Evolutionary conservation across 2,888 invertebrate genomes (phyloP).

Genomic region (Epinotia bilunana): DNA sequence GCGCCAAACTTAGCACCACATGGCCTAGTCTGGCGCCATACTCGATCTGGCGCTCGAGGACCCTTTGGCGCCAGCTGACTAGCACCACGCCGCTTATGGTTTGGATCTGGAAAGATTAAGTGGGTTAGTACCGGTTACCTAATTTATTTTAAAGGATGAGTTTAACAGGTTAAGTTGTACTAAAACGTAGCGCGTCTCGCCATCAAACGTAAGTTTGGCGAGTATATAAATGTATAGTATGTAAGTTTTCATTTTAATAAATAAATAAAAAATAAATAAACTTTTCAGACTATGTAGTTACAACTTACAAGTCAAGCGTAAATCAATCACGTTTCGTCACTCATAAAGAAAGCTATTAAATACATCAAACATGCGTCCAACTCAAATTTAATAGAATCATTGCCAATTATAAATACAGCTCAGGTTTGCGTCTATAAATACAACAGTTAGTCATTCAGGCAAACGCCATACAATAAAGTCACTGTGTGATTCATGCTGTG

Average conservation of each 20-base stretch:
- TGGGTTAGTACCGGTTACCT: conserved; percentile 6
- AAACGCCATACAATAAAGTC: neutral
- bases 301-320: no score
- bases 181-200: no score
- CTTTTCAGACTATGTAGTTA: no score
- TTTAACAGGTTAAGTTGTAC: no score
- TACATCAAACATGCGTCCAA: neutral
- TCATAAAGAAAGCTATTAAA: neutral
- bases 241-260: no score
- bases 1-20: conserved; percentile 90
- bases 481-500: conserved; percentile 10
- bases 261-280: no score
- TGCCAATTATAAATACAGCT: neutral
- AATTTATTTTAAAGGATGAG: no score
- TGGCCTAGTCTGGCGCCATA: conserved; percentile 95
- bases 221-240: no score
- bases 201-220: no score
- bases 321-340: neutral
- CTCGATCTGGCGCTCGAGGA: conserved; percentile 94
- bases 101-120: conserved; percentile 87
- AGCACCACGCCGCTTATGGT: conserved; percentile 94
- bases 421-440: neutral
- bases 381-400: neutral
- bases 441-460: conserved; percentile 1
- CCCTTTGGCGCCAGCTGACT: conserved; percentile 94